These are phyloP conservation scores for Acanthornis magna DNA, from an alignment of 2,797 vertebrate genomes.

Conservation along the genomic window DNA sequence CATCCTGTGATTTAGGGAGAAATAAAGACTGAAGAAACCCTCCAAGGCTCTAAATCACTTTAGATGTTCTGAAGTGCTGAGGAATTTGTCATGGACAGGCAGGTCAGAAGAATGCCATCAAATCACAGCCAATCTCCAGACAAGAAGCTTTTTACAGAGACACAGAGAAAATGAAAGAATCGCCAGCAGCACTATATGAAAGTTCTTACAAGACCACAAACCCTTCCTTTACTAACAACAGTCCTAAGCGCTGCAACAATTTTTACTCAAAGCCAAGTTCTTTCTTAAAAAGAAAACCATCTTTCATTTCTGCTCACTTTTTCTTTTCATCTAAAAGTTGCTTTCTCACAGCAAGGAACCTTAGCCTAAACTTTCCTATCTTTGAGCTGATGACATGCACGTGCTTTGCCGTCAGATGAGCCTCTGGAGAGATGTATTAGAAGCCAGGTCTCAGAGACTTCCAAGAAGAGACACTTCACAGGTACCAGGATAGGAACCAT, in stretches of 20 bases:
- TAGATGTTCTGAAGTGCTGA: conserved; percentile 1
- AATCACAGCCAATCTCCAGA: conserved; percentile 20
- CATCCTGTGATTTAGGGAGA: neutral
- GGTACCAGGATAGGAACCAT: neutral
- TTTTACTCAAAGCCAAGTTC: neutral
- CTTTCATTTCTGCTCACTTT: neutral
- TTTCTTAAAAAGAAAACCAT: neutral
- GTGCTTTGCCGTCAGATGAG: neutral
- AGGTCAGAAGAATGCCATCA: conserved; percentile 19
- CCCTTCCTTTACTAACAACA: neutral
- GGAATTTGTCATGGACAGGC: neutral
- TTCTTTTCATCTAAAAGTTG: neutral
- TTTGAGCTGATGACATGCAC: neutral
- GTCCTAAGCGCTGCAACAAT: neutral
- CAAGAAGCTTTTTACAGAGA: neutral
- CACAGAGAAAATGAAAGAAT: neutral
- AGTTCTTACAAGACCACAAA: neutral
- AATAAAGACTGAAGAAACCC: neutral
- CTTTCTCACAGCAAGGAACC: neutral
- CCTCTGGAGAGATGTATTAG: neutral
- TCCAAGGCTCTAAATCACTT: neutral
- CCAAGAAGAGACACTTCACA: neutral
- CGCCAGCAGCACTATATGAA: neutral
- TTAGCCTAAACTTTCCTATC: neutral
- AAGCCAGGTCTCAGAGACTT: neutral